Evolutionary conservation across 2,113 vertebrate species (phyloP).

Genomic region (Calcarius ornatus): DNA sequence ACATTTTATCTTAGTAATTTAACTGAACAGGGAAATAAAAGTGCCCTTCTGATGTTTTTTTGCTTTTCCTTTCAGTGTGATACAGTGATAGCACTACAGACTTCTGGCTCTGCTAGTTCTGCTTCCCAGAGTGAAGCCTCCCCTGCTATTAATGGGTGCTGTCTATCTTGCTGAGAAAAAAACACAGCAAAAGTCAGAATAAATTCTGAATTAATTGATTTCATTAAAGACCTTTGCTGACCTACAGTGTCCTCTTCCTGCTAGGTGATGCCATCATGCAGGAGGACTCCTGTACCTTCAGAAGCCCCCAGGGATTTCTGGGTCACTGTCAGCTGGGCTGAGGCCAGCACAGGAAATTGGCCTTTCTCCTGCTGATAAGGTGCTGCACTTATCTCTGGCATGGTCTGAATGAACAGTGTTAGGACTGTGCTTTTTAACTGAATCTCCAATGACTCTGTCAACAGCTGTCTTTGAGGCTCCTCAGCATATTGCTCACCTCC

Average conservation of each 20-base stretch:
- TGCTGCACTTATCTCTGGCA: neutral
- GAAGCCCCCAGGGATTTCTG: neutral
- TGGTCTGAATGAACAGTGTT: neutral
- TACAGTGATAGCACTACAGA: neutral
- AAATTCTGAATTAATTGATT: neutral
- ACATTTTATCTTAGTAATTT: neutral
- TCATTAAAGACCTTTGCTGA: neutral
- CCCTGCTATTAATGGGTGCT: neutral
- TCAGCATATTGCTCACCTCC: neutral
- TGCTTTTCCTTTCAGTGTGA: neutral
- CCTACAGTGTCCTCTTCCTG: neutral
- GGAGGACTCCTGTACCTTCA: neutral
- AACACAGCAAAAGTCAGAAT: neutral
- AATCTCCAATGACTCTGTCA: neutral
- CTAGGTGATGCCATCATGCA: neutral
- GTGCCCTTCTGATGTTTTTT: neutral
- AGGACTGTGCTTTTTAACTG: neutral
- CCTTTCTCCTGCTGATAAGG: neutral
- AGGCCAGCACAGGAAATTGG: neutral
- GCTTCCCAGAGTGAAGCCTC: neutral
- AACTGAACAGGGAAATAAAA: neutral
- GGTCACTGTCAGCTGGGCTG: accelerated
- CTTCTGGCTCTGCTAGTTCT: neutral
- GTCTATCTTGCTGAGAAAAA: neutral
- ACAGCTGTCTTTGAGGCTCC: neutral